Percentiles rank a stretch among this genome's conserved stretches.
phyloP scores from a whole-genome alignment of 2,888 invertebrate species.

The Microctonus aethiopoides region DNA sequence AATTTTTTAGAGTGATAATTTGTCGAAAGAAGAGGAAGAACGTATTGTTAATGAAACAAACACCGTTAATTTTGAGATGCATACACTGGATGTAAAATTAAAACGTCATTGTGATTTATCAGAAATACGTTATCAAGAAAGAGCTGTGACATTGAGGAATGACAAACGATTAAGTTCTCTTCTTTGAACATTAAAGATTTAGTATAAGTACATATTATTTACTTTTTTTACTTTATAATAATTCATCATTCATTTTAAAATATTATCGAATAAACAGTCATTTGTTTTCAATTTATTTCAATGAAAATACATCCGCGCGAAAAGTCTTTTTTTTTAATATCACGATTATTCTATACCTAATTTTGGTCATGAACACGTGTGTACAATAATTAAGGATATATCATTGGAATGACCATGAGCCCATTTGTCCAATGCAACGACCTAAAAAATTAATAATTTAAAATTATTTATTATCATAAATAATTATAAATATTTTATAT shows the following conservation, averaged over 20 bases:
- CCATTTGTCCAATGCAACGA: slow-evolving; percentile 87
- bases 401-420: slow-evolving; percentile 80
- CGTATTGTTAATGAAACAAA: slow-evolving; percentile 70
- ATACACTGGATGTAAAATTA: slow-evolving; percentile 73
- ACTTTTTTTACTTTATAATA: background rate
- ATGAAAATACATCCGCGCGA: slow-evolving; percentile 44
- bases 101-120: slow-evolving; percentile 73
- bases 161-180: slow-evolving; percentile 42
- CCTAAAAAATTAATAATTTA: slow-evolving; percentile 64
- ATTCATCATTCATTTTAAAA: no score
- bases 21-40: slow-evolving; percentile 73
- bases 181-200: slow-evolving; percentile 28
- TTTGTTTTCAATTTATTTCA: slow-evolving; percentile 35
- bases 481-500: background rate
- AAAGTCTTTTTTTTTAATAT: slow-evolving; percentile 41
- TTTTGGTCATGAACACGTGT: slow-evolving; percentile 36
- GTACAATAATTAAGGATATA: slow-evolving; percentile 39
- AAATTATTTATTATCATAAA: background rate
- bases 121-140: slow-evolving; percentile 65
- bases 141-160: slow-evolving; percentile 54
- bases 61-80: slow-evolving; percentile 68
- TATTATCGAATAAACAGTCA: slow-evolving; percentile 38
- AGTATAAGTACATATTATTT: background rate
- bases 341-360: slow-evolving; percentile 39
- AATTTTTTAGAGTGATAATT: slow-evolving; percentile 61